Conservation (phyloP, 2,113 vertebrate species). For the Okapia johnstoni region DNA sequence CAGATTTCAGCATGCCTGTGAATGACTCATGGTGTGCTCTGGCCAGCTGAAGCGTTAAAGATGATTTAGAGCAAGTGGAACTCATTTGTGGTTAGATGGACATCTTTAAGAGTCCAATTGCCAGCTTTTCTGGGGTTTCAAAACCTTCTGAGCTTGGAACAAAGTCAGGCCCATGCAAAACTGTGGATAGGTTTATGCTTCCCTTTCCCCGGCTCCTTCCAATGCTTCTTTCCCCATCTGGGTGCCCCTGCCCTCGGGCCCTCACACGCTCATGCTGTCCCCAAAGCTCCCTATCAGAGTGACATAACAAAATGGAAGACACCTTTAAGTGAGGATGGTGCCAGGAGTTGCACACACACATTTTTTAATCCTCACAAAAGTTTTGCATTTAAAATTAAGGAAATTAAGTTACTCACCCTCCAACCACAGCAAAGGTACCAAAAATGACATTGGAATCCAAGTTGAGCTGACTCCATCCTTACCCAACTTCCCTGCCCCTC, state of each 20-base stretch:
- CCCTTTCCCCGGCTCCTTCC: neutral
- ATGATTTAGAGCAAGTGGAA: neutral
- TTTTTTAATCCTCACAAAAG: neutral
- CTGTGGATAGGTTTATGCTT: neutral
- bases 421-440: neutral
- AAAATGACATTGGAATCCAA: neutral
- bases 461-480: too few relatives aligned
- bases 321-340: neutral
- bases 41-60: neutral
- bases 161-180: neutral
- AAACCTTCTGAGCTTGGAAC: neutral
- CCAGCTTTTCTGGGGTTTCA: neutral
- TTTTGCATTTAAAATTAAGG: neutral
- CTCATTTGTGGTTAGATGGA: neutral
- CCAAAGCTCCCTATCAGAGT: neutral
- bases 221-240: neutral
- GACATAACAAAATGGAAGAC: neutral
- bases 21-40: neutral
- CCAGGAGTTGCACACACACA: neutral
- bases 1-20: neutral
- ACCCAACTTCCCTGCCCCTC: accelerated
- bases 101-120: neutral
- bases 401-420: neutral
- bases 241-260: neutral
- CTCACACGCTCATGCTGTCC: neutral